A percentile compares a stretch with the other conserved stretches of the same genome.
Evolutionary conservation across 2,113 vertebrate genomes (phyloP).

Genomic region (Nannospalax galili): DNA sequence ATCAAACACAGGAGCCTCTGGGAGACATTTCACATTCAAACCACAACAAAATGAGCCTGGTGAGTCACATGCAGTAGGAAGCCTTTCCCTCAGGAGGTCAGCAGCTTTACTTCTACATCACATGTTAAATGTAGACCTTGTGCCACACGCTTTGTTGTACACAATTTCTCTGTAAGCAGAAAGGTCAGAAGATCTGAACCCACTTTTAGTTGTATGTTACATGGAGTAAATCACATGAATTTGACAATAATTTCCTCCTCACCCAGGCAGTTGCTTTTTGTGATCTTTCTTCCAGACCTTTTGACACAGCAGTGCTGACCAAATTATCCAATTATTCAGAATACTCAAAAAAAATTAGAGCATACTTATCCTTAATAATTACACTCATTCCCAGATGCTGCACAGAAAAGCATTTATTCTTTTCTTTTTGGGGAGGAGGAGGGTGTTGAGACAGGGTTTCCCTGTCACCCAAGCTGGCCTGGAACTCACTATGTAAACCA

Average conservation of each 20-base stretch:
- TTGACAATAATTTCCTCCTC: conserved; percentile 5
- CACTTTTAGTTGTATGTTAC: conserved; percentile 20
- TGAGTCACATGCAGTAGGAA: not conserved
- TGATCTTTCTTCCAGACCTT: conserved; percentile 4
- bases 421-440: not conserved
- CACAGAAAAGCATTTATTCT: conserved; percentile 30
- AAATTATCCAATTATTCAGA: conserved; percentile 56
- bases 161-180: not conserved
- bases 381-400: conserved; percentile 29
- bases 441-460: too few relatives aligned
- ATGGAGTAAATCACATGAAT: not conserved
- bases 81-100: not conserved
- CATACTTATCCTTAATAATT: conserved; percentile 61
- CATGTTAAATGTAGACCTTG: not conserved
- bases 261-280: not conserved
- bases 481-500: too few relatives aligned
- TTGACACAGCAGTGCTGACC: conserved; percentile 29
- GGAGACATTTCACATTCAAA: not conserved
- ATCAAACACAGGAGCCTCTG: not conserved
- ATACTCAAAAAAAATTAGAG: conserved; percentile 55
- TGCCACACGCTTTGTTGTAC: too few relatives aligned
- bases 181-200: not conserved
- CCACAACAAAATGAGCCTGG: not conserved
- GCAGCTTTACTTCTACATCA: not conserved
- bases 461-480: too few relatives aligned